phyloP scores from a whole-genome alignment of 2,888 invertebrate species.

The Nipponacmea schrenckii region DNA sequence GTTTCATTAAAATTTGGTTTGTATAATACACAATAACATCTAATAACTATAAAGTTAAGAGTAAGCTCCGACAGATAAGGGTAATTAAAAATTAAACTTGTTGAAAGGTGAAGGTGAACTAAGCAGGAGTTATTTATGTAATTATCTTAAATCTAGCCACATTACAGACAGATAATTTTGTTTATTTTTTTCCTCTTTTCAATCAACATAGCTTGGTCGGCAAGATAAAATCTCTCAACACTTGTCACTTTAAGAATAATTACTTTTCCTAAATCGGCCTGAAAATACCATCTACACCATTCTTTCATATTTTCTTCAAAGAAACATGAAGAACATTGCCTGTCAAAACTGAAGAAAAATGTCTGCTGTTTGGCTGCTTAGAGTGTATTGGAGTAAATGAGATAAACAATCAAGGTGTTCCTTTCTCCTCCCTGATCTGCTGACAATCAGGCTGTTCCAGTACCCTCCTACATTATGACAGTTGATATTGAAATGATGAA shows the following conservation, averaged over 20 bases:
- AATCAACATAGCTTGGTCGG: background rate
- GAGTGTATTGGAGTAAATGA: background rate
- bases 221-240: background rate
- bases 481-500: background rate
- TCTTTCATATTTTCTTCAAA: constrained; percentile 1
- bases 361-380: background rate
- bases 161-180: background rate
- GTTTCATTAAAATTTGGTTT: no score
- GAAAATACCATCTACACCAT: background rate
- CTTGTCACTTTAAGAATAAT: background rate
- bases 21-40: no score
- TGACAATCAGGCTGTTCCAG: background rate
- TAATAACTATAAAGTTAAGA: no score
- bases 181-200: background rate
- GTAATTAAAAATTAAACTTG: no score
- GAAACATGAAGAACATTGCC: background rate
- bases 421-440: background rate
- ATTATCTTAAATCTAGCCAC: background rate
- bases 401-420: background rate
- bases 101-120: background rate
- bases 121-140: background rate
- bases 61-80: no score
- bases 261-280: background rate
- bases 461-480: no score
- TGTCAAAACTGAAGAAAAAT: constrained; percentile 2